Evolutionary conservation across 2,888 invertebrate species (phyloP), one percentile per base, ranked within the genome.

Genomic region (Erannis defoliaria): DNA sequence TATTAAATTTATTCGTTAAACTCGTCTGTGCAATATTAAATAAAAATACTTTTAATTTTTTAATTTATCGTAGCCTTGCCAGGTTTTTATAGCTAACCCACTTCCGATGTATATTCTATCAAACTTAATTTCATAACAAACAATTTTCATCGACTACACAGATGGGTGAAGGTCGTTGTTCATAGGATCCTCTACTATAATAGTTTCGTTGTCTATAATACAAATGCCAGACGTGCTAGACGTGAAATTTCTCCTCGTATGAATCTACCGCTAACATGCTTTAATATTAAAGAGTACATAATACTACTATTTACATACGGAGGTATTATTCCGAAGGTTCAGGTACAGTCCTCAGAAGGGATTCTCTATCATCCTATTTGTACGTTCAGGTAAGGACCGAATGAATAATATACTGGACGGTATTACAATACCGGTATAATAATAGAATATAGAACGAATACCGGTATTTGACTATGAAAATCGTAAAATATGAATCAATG

Each of bases 361-460:
- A 59, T 67, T 71, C 73, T 75, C 76, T 76, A 76, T 79, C 74
- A 74, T 74, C 62, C 62, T 71, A 48, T 70, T 70, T 66, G 68
- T 60, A 60, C 59, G 61, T 51, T 65, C 29, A 62, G 50, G 60
- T 45, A 21, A 38, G 55, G 60, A 61, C 45, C 8, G 55, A 55
- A 29, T 9, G 10, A 1, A 18, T 2, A 16, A 16, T 35, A 4
- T 29, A 23, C 19, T 21, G 6, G 9, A 1, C 2, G 16, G 16
- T 14, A 14, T 37, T 33, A 5, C 5, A 37, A 37, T 37, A 37
- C 5, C 37, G 37, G 37, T 37, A 37, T n/a, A n/a, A n/a, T n/a
- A n/a, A n/a, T 33, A 31, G 9, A 31, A 31, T 31, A 31, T 31
- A n/a, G n/a, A n/a, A n/a, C n/a, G 10, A 31, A 31, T 10, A 6